Percentiles rank a stretch among this genome's conserved stretches.
Evolutionary conservation across 2,113 vertebrate genomes (phyloP).

Genomic region (Theristicus caerulescens): DNA sequence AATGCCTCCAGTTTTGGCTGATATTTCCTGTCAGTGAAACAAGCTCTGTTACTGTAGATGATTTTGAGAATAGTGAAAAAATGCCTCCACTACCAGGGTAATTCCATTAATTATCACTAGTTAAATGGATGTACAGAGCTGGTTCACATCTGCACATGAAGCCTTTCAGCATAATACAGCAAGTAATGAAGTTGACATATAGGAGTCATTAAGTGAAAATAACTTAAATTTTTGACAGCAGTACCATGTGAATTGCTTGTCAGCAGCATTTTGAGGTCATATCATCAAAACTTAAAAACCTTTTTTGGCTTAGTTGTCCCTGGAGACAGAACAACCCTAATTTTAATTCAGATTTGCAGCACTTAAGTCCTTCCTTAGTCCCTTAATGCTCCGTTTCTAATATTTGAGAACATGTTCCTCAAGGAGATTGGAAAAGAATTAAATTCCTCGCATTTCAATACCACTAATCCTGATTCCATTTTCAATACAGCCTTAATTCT

Average conservation of each 20-base stretch:
- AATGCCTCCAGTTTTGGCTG: not conserved
- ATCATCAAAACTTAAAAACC: not conserved
- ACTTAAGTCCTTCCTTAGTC: not conserved
- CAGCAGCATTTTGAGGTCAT: not conserved
- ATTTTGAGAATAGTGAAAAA: not conserved
- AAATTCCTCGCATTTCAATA: constrained; percentile 22
- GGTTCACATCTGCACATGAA: not conserved
- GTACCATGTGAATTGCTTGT: not conserved
- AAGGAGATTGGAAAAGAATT: not conserved
- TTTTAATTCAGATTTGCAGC: not conserved
- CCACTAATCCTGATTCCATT: constrained; percentile 15
- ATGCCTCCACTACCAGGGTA: not conserved
- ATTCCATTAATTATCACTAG: not conserved
- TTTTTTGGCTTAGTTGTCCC: not conserved
- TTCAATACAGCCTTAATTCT: constrained; percentile 16
- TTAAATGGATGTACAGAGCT: not conserved
- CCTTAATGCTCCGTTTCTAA: not conserved
- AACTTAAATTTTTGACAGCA: not conserved
- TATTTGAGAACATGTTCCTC: not conserved
- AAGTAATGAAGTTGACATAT: not conserved
- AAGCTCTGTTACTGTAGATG: not conserved
- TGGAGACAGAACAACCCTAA: not conserved
- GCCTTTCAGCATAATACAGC: not conserved
- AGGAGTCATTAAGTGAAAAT: not conserved
- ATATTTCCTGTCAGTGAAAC: not conserved